Base-by-base conservation (phyloP, 2,113 vertebrate species). In the Gadus chalcogrammus region DNA sequence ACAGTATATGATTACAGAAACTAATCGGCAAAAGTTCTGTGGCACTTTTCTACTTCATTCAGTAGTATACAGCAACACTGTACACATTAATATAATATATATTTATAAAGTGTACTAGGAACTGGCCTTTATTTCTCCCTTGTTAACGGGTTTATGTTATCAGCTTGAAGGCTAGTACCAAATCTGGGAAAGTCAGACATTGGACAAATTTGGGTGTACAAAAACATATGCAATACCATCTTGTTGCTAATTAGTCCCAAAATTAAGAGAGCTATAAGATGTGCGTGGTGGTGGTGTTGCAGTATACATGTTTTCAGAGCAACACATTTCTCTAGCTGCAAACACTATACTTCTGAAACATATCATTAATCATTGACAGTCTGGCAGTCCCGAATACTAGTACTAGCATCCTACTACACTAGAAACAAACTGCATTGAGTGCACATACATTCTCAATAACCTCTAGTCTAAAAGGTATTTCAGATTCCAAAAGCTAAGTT, bases 41-140 rank as follows among this genome's bases (percentile, higher is more conserved):
- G 87, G 87, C 87, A 85, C 87, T 87, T 89, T 84, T 87, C 83
- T 88, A 87, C 84, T 85, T 86, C 80, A 82, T 85, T 85, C 88
- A 77, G 18, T 52, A 62, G 59, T 71, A 68, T 76, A 71, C 27
- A 74, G 63, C 69, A 80, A 80, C 77, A 87, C 69, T 84, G 78
- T 74, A 76, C 78, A 88, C 84, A 71, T 79, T 78, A 82, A 73
- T 82, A 71, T 83, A 11, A 48, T 48, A 48, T 48, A 12, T 48
- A 48, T 48, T 11, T 48, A 48, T 48, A 48, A 48, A 12, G 42
- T 48, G 9, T 48, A 89, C 83, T 87, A 83, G 85, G 79, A 79
- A 88, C 42, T 48, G 42, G 42, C 9, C 1, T 48, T 48, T 48
- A 35, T 35, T 35, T 35, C 6, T 7, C 31, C 42, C 42, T 48